Percentiles rank a stretch among this genome's conserved stretches.
Evolutionary conservation across 2,113 vertebrate species (phyloP).

Genomic region (Colistium nudipinnis): DNA sequence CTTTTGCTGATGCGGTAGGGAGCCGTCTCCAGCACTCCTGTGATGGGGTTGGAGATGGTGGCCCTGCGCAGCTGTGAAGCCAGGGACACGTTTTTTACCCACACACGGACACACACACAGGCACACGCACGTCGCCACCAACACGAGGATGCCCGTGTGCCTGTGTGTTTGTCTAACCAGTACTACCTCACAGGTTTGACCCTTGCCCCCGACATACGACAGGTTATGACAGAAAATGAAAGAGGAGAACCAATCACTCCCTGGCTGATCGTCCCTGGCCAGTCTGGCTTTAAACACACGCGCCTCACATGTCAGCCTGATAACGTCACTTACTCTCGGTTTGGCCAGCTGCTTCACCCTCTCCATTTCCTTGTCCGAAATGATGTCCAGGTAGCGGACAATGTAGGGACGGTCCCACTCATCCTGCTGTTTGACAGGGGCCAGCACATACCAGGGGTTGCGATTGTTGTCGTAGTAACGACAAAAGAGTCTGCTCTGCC

Average conservation of each 20-base stretch:
- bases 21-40: slow-evolving; percentile 98
- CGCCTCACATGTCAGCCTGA: neutral
- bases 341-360: slow-evolving; percentile 93
- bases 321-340: slow-evolving; percentile 86
- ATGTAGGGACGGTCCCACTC: slow-evolving; percentile 96
- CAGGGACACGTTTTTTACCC: slow-evolving; percentile 89
- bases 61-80: slow-evolving; percentile 99
- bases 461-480: slow-evolving; percentile 89
- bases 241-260: neutral
- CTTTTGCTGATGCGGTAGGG: slow-evolving; percentile 99
- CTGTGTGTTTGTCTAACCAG: slow-evolving; percentile 18
- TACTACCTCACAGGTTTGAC: slow-evolving; percentile 39
- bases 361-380: slow-evolving; percentile 91
- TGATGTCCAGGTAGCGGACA: slow-evolving; percentile 92
- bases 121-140: slow-evolving; percentile 38
- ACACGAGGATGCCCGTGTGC: slow-evolving; percentile 26
- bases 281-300: neutral
- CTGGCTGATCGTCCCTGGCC: neutral
- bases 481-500: slow-evolving; percentile 91
- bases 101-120: slow-evolving; percentile 39
- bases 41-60: slow-evolving; percentile 99
- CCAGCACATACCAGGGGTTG: slow-evolving; percentile 86
- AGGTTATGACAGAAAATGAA: neutral
- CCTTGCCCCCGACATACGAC: neutral
- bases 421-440: slow-evolving; percentile 92